Percentiles rank a stretch among this genome's conserved stretches.
These are phyloP conservation scores for Nerophis ophidion DNA, from an alignment of 2,113 vertebrate species.

Conservation along the genomic window DNA sequence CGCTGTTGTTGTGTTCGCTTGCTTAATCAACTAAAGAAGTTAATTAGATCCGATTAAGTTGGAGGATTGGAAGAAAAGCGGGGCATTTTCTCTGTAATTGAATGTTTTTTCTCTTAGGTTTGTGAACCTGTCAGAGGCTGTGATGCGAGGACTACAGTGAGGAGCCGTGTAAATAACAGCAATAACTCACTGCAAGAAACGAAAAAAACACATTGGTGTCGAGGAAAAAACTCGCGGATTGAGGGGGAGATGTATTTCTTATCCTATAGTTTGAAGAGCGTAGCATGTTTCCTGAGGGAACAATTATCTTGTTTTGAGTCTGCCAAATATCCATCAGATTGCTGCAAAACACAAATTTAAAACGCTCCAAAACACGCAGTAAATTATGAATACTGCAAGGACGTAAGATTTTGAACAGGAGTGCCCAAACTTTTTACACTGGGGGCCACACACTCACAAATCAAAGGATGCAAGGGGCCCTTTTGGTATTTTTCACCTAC, in stretches of 20 bases:
- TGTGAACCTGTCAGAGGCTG: slow-evolving; percentile 28
- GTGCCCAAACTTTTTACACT: too few species aligned
- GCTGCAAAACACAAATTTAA: slow-evolving; percentile 32
- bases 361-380: slow-evolving; percentile 9
- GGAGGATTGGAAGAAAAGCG: slow-evolving; percentile 30
- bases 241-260: slow-evolving; percentile 26
- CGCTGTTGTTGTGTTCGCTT: slow-evolving; percentile 21
- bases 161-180: slow-evolving; percentile 6
- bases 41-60: slow-evolving; percentile 33
- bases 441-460: too few species aligned
- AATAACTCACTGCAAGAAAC: slow-evolving; percentile 12
- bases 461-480: too few species aligned
- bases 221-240: slow-evolving; percentile 31
- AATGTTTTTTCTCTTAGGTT: slow-evolving; percentile 27
- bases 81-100: slow-evolving; percentile 24
- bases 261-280: slow-evolving; percentile 53
- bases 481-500: too few species aligned
- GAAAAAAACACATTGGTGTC: slow-evolving; percentile 30
- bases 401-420: slow-evolving; percentile 6
- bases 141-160: slow-evolving; percentile 20
- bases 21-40: slow-evolving; percentile 31
- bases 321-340: slow-evolving; percentile 56
- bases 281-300: slow-evolving; percentile 58
- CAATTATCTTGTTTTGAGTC: slow-evolving; percentile 69
- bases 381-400: slow-evolving; percentile 13